Evolutionary conservation across 2,113 vertebrate species (phyloP).

Genomic region (Catharus bicknelli): DNA sequence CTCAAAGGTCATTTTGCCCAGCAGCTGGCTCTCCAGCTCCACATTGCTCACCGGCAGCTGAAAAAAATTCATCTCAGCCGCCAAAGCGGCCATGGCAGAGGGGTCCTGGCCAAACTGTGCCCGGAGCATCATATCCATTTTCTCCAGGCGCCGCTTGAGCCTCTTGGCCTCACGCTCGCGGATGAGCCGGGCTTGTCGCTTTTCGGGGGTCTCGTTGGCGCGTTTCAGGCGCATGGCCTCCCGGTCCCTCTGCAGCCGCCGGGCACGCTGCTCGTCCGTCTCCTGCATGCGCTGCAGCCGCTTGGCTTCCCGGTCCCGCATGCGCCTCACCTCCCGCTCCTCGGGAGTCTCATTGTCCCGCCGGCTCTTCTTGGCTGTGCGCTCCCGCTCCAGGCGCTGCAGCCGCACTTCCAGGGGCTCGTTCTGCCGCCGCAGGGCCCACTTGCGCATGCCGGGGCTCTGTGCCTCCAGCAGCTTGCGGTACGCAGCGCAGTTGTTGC

Average conservation of each 20-base stretch:
- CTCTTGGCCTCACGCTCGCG: conserved; percentile 94
- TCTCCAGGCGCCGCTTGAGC: conserved; percentile 92
- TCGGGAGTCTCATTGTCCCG: conserved; percentile 90
- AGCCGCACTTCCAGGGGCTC: conserved; percentile 88
- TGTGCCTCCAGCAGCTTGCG: conserved; percentile 88
- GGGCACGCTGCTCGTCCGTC: conserved; percentile 89
- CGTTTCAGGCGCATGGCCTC: conserved; percentile 95
- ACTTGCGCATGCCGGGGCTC: conserved; percentile 82
- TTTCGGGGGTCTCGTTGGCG: conserved; percentile 94
- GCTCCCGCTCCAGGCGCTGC: conserved; percentile 92
- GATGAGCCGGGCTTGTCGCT: conserved; percentile 91
- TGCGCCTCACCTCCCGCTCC: conserved; percentile 87
- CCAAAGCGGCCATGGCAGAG: conserved; percentile 93
- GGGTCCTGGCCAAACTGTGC: conserved; percentile 96
- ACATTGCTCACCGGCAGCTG: conserved; percentile 84
- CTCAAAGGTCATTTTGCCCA: conserved; percentile 81
- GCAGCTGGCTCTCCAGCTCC: conserved; percentile 88
- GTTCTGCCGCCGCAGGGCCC: conserved; percentile 90
- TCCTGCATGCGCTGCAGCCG: conserved; percentile 96
- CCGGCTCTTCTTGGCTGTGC: conserved; percentile 93
- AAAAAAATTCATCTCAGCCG: conserved; percentile 96
- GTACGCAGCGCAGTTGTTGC: conserved; percentile 92
- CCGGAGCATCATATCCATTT: conserved; percentile 94
- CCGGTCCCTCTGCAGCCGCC: conserved; percentile 90
- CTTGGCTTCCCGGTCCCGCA: conserved; percentile 94